phyloP scores from a whole-genome alignment of 2,797 vertebrate species.

The Lepidocolaptes lacrymiger region DNA sequence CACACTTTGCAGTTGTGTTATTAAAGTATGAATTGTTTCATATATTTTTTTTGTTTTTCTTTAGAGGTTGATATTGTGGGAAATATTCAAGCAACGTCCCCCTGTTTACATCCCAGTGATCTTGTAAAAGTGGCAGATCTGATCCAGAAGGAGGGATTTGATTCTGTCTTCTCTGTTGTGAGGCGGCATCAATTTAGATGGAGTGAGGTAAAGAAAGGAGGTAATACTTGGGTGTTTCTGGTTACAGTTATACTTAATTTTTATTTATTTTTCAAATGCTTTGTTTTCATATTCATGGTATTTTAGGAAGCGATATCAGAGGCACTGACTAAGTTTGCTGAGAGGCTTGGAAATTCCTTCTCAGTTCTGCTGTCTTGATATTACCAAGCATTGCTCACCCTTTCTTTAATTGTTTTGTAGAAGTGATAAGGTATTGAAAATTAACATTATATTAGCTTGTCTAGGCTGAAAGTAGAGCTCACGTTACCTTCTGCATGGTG shows the following conservation, averaged over 20 bases:
- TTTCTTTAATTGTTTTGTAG: neutral
- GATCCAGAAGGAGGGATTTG: conserved; percentile 80
- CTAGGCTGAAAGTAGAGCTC: neutral
- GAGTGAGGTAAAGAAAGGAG: conserved; percentile 86
- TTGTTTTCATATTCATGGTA: neutral
- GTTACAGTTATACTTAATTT: neutral
- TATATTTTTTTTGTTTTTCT: conserved; percentile 8
- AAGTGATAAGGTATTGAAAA: neutral
- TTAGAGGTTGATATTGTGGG: conserved; percentile 89
- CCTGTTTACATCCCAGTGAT: conserved; percentile 91
- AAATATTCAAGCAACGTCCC: conserved; percentile 94
- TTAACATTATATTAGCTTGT: neutral
- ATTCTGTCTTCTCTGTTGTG: conserved; percentile 94
- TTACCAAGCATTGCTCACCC: neutral
- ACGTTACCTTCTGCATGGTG: neutral
- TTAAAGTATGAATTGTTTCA: neutral
- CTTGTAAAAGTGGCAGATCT: conserved; percentile 85
- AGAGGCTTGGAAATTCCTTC: neutral
- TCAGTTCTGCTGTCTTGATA: neutral
- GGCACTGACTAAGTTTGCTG: neutral
- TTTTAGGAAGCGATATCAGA: neutral
- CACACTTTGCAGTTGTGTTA: neutral
- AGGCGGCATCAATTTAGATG: conserved; percentile 92
- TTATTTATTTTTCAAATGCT: neutral
- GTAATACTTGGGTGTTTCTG: conserved; percentile 70